Evolutionary conservation across 1,140 invertebrate genomes (phyloP), one percentile per base, ranked within the genome.

Genomic region (Drosophila watanabei): DNA sequence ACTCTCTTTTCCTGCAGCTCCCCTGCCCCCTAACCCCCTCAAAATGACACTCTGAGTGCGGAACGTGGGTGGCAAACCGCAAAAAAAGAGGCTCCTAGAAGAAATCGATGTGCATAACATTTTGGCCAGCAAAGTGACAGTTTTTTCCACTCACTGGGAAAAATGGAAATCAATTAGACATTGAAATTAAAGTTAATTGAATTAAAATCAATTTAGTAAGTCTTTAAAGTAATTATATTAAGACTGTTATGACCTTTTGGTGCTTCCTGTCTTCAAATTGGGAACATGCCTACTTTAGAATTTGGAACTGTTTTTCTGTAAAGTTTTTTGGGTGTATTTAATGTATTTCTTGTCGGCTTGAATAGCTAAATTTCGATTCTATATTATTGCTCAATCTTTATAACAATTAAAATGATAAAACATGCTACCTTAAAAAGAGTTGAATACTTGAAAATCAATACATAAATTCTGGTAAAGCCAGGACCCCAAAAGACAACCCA

Each of bases 21-120:
- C 16, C 30, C 35, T 24, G 24, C 24, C 24, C 24, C 24, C 24
- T 2, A 24, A 24, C 24, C 46, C 16, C 32, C 37, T 52, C 58
- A 73, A 84, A 88, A 75, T 84, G 85, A 81, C 81, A 85, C 78
- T 88, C 56, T 52, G 48, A 66, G 54, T 69, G 68, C 11, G 71
- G 41, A 78, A 77, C 45, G 80, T 56, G 59, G 80, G 64, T 59
- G 61, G 51, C 35, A 80, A 72, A 54, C 80, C 82, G 62, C 84
- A 57, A 61, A 79, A 79, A 75, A 87, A 76, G 63, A 43, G 37
- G 32, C 64, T 57, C 32, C 69, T 54, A 71, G 57, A 59, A 43
- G 66, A 83, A 73, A 83, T 88, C 80, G 72, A 87, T 75, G 77
- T 80, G 71, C 52, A 83, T 80, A 60, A 70, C 43, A 45, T 61